These are phyloP conservation scores for Maconellicoccus hirsutus DNA, from an alignment of 1,140 invertebrate genomes.

Conservation along the genomic window DNA sequence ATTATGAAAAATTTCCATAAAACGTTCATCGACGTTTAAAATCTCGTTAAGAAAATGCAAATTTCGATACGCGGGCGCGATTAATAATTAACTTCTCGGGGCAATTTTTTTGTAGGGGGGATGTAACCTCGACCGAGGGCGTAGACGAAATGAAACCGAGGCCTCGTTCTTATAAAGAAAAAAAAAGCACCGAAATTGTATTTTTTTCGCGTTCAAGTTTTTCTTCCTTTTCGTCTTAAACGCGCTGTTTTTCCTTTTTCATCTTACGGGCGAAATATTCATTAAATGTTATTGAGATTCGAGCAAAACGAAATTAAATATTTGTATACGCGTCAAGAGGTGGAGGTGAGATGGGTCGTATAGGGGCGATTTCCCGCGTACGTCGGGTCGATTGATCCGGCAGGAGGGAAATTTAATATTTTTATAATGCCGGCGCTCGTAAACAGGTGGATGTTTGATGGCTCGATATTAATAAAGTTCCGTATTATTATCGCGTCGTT, in stretches of 20 bases:
- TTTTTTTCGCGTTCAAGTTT: neutral
- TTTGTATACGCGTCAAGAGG: neutral
- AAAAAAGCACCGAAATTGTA: neutral
- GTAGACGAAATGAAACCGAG: too few species aligned
- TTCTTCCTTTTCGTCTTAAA: neutral
- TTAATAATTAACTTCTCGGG: slow-evolving; percentile 9
- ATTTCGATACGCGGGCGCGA: neutral
- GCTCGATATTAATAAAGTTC: too few species aligned
- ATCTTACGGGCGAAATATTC: neutral
- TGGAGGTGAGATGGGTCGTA: too few species aligned
- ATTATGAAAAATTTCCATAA: slow-evolving; percentile 10
- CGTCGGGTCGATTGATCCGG: too few species aligned
- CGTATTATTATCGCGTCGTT: too few species aligned
- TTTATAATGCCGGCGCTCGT: too few species aligned
- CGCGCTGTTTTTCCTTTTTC: too few species aligned
- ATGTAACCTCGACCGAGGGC: too few species aligned
- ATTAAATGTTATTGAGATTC: slow-evolving; percentile 2
- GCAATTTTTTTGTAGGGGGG: neutral
- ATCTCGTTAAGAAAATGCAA: slow-evolving; percentile 9
- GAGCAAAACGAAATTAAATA: neutral
- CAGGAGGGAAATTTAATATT: too few species aligned
- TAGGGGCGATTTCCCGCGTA: too few species aligned
- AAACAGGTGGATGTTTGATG: too few species aligned
- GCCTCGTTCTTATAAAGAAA: neutral
- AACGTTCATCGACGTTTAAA: neutral